Conservation (phyloP, 2,113 vertebrate species). For the Cyprinodon tularosa region DNA sequence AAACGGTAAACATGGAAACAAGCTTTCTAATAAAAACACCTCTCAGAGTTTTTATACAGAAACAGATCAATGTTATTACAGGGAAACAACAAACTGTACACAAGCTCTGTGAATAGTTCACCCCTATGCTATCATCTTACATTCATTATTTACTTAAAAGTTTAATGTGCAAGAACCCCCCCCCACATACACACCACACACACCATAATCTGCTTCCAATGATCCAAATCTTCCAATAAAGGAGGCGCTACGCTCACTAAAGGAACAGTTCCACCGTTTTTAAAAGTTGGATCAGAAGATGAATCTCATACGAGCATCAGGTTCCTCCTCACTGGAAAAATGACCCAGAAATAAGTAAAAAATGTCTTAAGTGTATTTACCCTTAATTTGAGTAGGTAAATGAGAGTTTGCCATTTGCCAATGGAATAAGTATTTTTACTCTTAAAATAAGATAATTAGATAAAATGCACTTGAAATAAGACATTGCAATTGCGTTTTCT, state of each 20-base stretch:
- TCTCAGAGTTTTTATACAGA: constrained; percentile 6
- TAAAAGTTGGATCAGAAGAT: not conserved
- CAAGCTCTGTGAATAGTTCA: too few species aligned
- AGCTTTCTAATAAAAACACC: constrained; percentile 31
- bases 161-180: constrained; percentile 25
- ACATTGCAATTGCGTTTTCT: too few species aligned
- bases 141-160: constrained; percentile 50
- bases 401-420: too few species aligned
- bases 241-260: constrained; percentile 7
- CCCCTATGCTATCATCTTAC: constrained; percentile 15
- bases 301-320: not conserved
- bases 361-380: too few species aligned
- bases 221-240: constrained; percentile 43
- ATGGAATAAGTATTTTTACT: too few species aligned
- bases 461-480: too few species aligned
- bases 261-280: not conserved
- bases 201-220: not conserved
- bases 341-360: too few species aligned
- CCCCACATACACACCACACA: not conserved
- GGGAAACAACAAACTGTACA: constrained; percentile 5
- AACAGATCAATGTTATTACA: constrained; percentile 16
- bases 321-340: not conserved
- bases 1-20: constrained; percentile 1
- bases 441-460: too few species aligned
- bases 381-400: too few species aligned